Evolutionary conservation across 2,797 vertebrate species (phyloP).

Genomic region (Xenops minutus): DNA sequence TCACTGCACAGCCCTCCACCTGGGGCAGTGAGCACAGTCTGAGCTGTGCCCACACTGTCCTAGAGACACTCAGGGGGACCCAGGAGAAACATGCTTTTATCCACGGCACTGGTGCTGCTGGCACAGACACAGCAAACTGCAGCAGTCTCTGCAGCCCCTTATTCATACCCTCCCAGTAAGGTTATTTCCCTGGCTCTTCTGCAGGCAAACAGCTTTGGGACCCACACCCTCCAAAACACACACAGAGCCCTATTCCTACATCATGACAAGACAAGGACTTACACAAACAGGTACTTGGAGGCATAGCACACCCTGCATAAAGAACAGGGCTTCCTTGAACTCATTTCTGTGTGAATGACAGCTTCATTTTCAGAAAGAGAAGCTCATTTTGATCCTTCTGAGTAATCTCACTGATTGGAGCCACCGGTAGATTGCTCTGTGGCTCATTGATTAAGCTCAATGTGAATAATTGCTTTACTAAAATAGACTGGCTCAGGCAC

Average conservation of each 20-base stretch:
- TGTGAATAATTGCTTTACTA: slow-evolving; percentile 24
- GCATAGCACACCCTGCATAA: not conserved
- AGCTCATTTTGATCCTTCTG: slow-evolving; percentile 14
- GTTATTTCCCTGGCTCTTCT: not conserved
- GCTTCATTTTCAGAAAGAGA: not conserved
- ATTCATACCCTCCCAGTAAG: not conserved
- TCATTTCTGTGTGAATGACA: not conserved
- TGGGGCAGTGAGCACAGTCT: accelerated
- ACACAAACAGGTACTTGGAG: accelerated
- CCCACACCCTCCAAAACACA: not conserved
- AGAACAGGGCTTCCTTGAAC: not conserved
- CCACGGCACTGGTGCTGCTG: not conserved
- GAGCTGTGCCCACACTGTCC: not conserved
- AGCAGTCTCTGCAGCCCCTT: not conserved
- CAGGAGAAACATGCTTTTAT: not conserved
- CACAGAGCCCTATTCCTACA: not conserved
- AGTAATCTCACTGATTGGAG: slow-evolving; percentile 43
- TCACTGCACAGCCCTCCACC: not conserved
- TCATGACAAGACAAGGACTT: not conserved
- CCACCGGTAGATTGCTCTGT: slow-evolving; percentile 9
- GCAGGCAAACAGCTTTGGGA: not conserved
- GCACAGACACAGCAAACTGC: not conserved
- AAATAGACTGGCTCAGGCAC: not conserved
- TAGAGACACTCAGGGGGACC: not conserved
- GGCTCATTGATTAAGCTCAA: slow-evolving; percentile 15